phyloP scores from a whole-genome alignment of 1,140 invertebrate genomes.

The Conopomorpha cramerella region DNA sequence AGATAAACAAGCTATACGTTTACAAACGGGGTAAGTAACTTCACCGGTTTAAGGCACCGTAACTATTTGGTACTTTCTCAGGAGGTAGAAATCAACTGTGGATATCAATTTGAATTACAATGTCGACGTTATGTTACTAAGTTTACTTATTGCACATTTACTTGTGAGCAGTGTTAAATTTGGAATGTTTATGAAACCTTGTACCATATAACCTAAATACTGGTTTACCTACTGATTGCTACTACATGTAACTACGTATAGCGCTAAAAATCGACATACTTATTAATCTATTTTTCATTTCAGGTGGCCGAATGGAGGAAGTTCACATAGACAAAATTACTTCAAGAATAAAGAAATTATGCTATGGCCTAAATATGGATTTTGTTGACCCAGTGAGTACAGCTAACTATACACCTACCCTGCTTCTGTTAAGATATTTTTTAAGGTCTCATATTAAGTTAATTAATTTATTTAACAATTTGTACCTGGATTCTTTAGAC shows the following conservation, averaged over 20 bases:
- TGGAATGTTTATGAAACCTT: constrained; percentile 1
- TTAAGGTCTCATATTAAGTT: no score
- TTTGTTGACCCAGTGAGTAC: constrained; percentile 93
- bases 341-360: constrained; percentile 91
- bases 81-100: no score
- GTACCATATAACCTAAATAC: neutral
- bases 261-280: neutral
- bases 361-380: constrained; percentile 94
- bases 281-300: constrained; percentile 14
- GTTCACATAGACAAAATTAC: constrained; percentile 99
- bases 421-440: no score
- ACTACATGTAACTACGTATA: no score
- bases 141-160: neutral
- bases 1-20: constrained; percentile 32
- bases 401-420: no score
- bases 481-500: no score
- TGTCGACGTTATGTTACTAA: neutral
- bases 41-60: no score
- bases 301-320: constrained; percentile 89
- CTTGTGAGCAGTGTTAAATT: neutral
- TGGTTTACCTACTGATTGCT: constrained; percentile 4
- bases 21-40: constrained; percentile 32
- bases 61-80: no score
- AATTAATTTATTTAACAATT: no score
- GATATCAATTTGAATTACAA: no score